phyloP scores from a whole-genome alignment of 2,113 vertebrate species.

The Rhinolophus sinicus region DNA sequence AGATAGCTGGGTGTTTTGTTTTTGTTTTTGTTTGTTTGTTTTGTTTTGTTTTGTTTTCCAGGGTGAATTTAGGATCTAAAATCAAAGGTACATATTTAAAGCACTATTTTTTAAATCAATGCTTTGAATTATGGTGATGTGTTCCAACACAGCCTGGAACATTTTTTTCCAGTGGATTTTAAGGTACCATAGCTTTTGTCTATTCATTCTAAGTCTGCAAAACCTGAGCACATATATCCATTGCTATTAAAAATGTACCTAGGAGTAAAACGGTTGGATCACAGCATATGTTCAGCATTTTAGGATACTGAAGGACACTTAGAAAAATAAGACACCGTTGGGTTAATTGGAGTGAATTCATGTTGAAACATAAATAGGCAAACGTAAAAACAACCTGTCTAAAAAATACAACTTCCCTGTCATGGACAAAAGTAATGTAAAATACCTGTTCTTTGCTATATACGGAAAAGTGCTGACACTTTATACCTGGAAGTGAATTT shows the following conservation, averaged over 20 bases:
- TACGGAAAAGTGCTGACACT: neutral
- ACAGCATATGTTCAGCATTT: neutral
- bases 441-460: neutral
- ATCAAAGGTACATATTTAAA: neutral
- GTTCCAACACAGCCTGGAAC: neutral
- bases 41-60: neutral
- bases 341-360: neutral
- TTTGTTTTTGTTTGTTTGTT: neutral
- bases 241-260: neutral
- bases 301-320: neutral
- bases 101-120: neutral
- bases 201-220: neutral
- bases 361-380: neutral
- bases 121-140: neutral
- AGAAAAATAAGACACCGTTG: neutral
- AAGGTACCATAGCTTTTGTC: neutral
- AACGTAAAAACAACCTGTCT: neutral
- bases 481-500: neutral
- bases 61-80: neutral
- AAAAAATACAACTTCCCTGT: neutral
- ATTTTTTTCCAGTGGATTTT: neutral
- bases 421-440: neutral
- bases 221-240: neutral
- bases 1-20: neutral
- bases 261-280: neutral